Evolutionary conservation across 2,888 invertebrate genomes (phyloP), one percentile per base, ranked within the genome.

Genomic region (Megastigmus dorsalis): DNA sequence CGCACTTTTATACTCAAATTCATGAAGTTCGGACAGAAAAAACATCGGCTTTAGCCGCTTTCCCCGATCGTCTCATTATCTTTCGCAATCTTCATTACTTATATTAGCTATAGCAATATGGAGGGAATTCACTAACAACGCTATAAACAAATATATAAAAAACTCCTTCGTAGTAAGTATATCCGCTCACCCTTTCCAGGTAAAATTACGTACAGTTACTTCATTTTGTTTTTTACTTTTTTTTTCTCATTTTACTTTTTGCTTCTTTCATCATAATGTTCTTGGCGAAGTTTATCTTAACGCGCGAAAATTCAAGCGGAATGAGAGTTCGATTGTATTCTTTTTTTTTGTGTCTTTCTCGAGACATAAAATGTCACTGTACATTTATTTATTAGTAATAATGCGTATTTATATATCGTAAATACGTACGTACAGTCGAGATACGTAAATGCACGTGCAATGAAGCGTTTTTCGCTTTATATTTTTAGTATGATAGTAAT

Each of bases 81-180:
- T 80, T 78, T 74, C 45, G 77, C 78, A 80, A 78, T 79, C 75
- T 80, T 74, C 15, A 78, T 75, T 60, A 67, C 60, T 69, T 63
- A 43, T 71, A 67, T 76, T 73, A 75, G 78, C 73, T 82, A 83
- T 84, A 87, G 84, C 82, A 85, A 83, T 84, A 85, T 88, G 87
- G 87, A 88, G 86, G 87, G 87, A 87, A 85, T 88, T 84, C 80
- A 83, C 86, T 86, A 87, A 88, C 84, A 86, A 86, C 82, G 82
- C 84, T 85, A 87, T 86, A 84, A 86, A 86, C 83, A 84, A 85
- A 86, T 86, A 84, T 85, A 85, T 85, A 86, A 87, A 87, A 84
- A 84, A 80, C 75, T 82, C 75, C 78, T 80, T 81, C 59, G 23
- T 41, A 50, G 23, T 65, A 59, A 74, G 18, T 63, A 41, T 23